Base-by-base conservation (phyloP, 2,888 invertebrate genomes). In the Lepidocyrtoides sp. region DNA sequence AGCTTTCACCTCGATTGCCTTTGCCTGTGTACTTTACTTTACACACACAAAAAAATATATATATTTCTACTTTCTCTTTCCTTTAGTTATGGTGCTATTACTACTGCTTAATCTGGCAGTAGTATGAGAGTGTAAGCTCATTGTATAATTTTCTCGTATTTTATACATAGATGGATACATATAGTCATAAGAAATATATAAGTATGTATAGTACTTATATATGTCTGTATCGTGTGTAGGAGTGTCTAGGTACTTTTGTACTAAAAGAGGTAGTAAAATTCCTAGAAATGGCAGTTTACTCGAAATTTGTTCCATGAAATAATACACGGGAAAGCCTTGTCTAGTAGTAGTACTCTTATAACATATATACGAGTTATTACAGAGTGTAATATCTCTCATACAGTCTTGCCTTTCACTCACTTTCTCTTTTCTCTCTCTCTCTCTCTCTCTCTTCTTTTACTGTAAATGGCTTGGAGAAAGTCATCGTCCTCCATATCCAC, bases 401-500 rank as follows among this genome's bases (percentile, higher is more conserved):
- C 48, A 36, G 60, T 44, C 54, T 60, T 29, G 72, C 63, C 81
- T 86, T 54, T 85, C 77, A 41, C 77, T 44, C 77, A 60, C 57
- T 90, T 79, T 63, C 51, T 69, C 54, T 44, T 60, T 72, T 32
- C 36, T 60, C 77, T n/a, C 44, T 89, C 57, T 60, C 48, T 51
- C 63, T 44, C 29, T 75, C 57, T 75, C 77, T 84, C 79, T 17
- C 86, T 60, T 20, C 60, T 87, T 48, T 51, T 29, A 29, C 60
- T 82, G 69, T 17, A 90, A 91, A 89, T 77, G 79, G 90, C 77
- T 90, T 81, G 81, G 75, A 91, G 91, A 86, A 91, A 91, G 91
- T 91, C 91, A 91, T 91, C 86, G 91, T 91, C 82, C 91, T 90
- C 89, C 83, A 48, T 63, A 32, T 90, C 81, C 57, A 84, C 90